Evolutionary conservation across 2,888 invertebrate species (phyloP), one percentile per base, ranked within the genome.

Genomic region (Erannis defoliaria): DNA sequence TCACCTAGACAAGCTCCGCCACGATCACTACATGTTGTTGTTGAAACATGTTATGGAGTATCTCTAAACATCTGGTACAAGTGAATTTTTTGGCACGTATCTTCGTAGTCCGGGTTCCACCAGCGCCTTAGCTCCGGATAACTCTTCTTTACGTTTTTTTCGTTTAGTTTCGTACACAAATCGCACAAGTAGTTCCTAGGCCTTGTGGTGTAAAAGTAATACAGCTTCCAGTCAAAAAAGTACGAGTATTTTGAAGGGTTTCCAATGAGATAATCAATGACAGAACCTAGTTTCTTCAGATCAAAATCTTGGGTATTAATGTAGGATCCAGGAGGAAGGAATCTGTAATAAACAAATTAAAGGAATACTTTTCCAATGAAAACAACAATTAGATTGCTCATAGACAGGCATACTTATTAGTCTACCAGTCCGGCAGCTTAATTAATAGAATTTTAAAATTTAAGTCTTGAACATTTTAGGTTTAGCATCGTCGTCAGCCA

Each of bases 221-320:
- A 81, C 46, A 83, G 81, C 55, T 85, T 90, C 91, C 91, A 90
- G 58, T 90, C 89, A 42, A 90, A 88, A 68, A 91, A 89, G 37
- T 76, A 82, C 2, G 77, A 74, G 65, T 91, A 90, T 38, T 80
- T 81, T 0, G 73, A 64, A 0, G 77, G 80, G 37, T 86, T 80
- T 54, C 76, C 78, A 21, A 89, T 88, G 0, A 90, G 77, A 43
- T 88, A 89, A 61, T 90, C 79, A 0, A 91, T 75, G 0, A 90
- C 75, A 0, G 88, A 85, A 0, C 81, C 89, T 0, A 90, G 64
- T 53, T 88, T 88, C 63, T 88, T 84, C 3, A 89, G 68, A 26
- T 84, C 79, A 46, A 85, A 85, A 0, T 74, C 67, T 59, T 78
- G 78, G 0, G 79, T 78, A 59, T 89, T 86, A 38, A 91, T 79